phyloP scores from a whole-genome alignment of 92 coral and sea anemone genomes.

The Zoanthus solanderi region DNA sequence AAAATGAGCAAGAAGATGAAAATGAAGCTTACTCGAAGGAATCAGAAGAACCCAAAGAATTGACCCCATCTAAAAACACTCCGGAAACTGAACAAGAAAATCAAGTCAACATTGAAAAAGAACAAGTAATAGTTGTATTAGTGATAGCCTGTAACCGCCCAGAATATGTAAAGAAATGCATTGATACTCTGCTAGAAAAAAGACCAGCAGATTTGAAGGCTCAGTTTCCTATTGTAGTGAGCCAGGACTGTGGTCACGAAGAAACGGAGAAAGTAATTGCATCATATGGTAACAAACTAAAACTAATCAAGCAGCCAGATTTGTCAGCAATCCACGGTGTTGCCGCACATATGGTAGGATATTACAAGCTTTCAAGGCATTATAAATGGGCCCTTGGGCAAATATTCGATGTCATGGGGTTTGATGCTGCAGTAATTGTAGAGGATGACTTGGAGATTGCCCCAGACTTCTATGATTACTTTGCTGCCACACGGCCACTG shows the following conservation, averaged over 20 bases:
- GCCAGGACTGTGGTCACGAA: conserved; percentile 91
- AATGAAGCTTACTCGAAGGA: background rate
- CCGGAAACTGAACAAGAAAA: background rate
- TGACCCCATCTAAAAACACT: background rate
- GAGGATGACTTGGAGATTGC: conserved; percentile 94
- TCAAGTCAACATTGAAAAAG: background rate
- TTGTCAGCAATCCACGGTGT: conserved; percentile 76
- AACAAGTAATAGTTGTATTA: conserved; percentile 70
- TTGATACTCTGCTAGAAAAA: conserved; percentile 76
- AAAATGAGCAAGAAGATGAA: background rate
- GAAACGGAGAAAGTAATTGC: conserved; percentile 72
- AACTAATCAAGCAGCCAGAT: conserved; percentile 82
- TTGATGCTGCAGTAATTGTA: conserved; percentile 84
- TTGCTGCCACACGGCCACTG: conserved; percentile 81
- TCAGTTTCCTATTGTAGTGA: conserved; percentile 83
- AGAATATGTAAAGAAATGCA: conserved; percentile 69
- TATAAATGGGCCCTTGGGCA: conserved; percentile 93
- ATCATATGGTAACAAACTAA: conserved; percentile 64
- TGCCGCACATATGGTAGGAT: conserved; percentile 68
- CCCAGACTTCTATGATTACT: conserved; percentile 94
- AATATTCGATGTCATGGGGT: conserved; percentile 81
- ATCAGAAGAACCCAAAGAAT: background rate
- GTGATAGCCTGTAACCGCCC: conserved; percentile 98
- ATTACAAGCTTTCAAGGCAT: conserved; percentile 91
- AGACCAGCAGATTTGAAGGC: conserved; percentile 60